phyloP scores from a whole-genome alignment of 2,113 vertebrate species.

The Lanius ludovicianus region DNA sequence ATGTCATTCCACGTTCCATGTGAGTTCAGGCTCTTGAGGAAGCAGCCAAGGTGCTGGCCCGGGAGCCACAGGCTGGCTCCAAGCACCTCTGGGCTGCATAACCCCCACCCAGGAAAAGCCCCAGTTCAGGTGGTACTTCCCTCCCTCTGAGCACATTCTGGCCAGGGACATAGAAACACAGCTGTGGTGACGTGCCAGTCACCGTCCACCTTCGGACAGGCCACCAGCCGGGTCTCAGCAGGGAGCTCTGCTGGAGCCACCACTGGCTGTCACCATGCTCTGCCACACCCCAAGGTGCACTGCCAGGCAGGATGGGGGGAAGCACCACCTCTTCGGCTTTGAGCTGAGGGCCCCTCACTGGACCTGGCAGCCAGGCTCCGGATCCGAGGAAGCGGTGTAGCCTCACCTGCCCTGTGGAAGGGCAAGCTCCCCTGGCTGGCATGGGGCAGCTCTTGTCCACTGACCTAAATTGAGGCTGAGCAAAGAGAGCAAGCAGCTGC shows the following conservation, averaged over 20 bases:
- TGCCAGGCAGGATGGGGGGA: too few species aligned
- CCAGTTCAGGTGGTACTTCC: neutral
- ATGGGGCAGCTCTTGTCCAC: neutral
- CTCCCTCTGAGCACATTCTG: neutral
- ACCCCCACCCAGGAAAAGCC: neutral
- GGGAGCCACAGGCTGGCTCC: neutral
- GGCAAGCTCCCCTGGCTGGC: fast-evolving
- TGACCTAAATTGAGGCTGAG: constrained; percentile 73
- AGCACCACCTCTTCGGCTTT: neutral
- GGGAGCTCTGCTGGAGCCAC: neutral
- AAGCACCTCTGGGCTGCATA: neutral
- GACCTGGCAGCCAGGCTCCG: neutral
- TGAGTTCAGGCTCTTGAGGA: neutral
- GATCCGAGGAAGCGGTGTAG: fast-evolving
- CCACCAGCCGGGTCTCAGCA: neutral
- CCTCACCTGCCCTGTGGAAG: fast-evolving
- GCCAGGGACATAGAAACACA: neutral
- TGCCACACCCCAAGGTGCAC: fast-evolving
- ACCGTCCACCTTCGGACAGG: fast-evolving
- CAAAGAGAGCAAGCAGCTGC: constrained; percentile 64
- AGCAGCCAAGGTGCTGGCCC: neutral
- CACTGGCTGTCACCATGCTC: neutral
- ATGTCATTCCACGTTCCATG: fast-evolving
- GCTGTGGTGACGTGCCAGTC: neutral
- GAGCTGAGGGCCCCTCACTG: neutral